phyloP scores from a whole-genome alignment of 2,888 invertebrate species.

The Pandemis heparana region DNA sequence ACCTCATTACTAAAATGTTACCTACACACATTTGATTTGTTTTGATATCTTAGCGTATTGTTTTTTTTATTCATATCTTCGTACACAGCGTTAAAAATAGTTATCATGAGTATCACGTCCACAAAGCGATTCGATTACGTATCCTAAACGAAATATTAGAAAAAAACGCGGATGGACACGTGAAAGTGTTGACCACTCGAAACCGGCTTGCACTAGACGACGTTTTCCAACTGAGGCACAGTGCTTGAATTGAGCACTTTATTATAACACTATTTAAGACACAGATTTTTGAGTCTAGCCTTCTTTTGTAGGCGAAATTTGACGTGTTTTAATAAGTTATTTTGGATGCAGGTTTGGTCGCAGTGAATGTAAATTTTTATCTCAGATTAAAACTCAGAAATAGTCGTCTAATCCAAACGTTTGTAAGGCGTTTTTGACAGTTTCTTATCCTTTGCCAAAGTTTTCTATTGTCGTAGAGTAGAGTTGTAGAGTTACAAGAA shows the following conservation, averaged over 20 bases:
- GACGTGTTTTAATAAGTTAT: neutral
- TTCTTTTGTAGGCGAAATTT: neutral
- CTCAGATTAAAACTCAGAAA: neutral
- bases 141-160: slow-evolving; percentile 61
- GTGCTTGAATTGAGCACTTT: slow-evolving; percentile 4
- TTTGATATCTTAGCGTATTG: neutral
- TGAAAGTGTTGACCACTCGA: slow-evolving; percentile 76
- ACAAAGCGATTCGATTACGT: slow-evolving; percentile 55
- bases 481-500: too few relatives aligned
- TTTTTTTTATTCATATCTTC: neutral
- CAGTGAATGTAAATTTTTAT: neutral
- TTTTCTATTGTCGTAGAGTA: too few relatives aligned
- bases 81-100: neutral
- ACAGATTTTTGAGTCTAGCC: neutral
- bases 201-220: slow-evolving; percentile 60
- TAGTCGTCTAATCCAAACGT: neutral
- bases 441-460: too few relatives aligned
- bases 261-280: neutral
- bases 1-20: too few relatives aligned
- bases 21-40: too few relatives aligned
- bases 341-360: neutral
- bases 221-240: slow-evolving; percentile 45
- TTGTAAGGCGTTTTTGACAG: too few relatives aligned
- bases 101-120: neutral
- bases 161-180: slow-evolving; percentile 62